Conservation (phyloP, 2,888 invertebrate species). For the Melitaea athalia region DNA sequence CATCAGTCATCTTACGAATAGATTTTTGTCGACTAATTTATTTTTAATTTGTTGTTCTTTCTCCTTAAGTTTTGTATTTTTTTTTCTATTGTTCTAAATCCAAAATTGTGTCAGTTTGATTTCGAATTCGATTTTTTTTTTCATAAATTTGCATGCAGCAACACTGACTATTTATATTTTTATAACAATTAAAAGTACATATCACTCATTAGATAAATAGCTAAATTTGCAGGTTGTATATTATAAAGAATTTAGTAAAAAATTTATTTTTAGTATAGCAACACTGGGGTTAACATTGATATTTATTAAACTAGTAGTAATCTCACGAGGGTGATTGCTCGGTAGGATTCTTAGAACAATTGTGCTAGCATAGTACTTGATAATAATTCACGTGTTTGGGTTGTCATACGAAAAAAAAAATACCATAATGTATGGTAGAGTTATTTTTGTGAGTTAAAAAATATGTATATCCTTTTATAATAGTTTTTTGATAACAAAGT, state of each 20-base stretch:
- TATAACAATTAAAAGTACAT: conserved; percentile 32
- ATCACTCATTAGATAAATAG: conserved; percentile 42
- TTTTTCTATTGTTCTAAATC: conserved; percentile 10
- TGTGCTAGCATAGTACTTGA: conserved; percentile 40
- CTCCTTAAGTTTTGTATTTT: conserved; percentile 14
- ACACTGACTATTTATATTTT: conserved; percentile 36
- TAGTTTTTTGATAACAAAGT: conserved; percentile 34
- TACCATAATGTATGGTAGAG: conserved; percentile 40
- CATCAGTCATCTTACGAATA: conserved; percentile 20
- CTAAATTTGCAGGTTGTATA: conserved; percentile 38
- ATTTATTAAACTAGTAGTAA: conserved; percentile 42
- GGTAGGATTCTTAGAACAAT: conserved; percentile 43
- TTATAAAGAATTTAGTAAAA: conserved; percentile 24
- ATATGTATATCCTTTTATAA: conserved; percentile 31
- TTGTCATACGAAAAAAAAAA: conserved; percentile 32
- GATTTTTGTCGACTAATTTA: conserved; percentile 17
- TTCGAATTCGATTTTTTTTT: conserved; percentile 8
- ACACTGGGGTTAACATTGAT: conserved; percentile 36
- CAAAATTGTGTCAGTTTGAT: background rate
- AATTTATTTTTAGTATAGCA: conserved; percentile 38
- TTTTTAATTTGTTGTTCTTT: background rate
- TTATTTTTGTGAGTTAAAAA: conserved; percentile 31
- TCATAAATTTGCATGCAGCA: conserved; percentile 37
- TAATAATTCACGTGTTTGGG: conserved; percentile 32
- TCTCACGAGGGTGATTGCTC: conserved; percentile 40